A percentile compares a stretch with the other conserved stretches of the same genome.
Conservation (phyloP, 2,888 invertebrate species). For the Xylocampa areola region DNA sequence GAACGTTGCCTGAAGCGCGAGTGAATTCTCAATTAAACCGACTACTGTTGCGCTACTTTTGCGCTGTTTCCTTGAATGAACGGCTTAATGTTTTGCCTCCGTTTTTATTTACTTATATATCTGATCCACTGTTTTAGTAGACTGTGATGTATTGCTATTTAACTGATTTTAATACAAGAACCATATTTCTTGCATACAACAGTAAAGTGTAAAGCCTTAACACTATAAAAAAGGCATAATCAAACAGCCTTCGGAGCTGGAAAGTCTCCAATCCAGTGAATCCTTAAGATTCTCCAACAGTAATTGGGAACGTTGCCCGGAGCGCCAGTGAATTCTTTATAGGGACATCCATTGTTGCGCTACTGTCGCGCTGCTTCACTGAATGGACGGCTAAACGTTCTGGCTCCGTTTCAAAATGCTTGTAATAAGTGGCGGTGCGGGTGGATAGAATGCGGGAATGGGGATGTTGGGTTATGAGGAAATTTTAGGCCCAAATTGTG, state of each 20-base stretch:
- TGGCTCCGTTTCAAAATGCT: slow-evolving; percentile 48
- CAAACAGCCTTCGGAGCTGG: background rate
- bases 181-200: too few species aligned
- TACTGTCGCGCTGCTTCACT: slow-evolving; percentile 18
- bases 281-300: background rate
- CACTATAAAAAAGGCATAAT: too few species aligned
- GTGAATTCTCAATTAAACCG: slow-evolving; percentile 24
- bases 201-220: too few species aligned
- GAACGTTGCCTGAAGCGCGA: background rate
- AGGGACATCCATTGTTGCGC: slow-evolving; percentile 18
- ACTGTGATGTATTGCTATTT: too few species aligned
- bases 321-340: slow-evolving; percentile 18
- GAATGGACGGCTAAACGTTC: slow-evolving; percentile 36
- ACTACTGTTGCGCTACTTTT: slow-evolving; percentile 7
- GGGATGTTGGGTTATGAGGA: slow-evolving; percentile 6
- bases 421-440: slow-evolving; percentile 27
- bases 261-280: background rate
- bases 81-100: too few species aligned
- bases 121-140: too few species aligned
- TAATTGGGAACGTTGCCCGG: slow-evolving; percentile 13
- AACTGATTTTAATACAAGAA: too few species aligned
- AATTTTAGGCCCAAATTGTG: background rate
- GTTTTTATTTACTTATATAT: too few species aligned
- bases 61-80: background rate
- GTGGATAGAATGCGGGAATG: slow-evolving; percentile 2